Evolutionary conservation across 2,888 invertebrate genomes (phyloP), one percentile per base, ranked within the genome.

Genomic region (Meiosimyza decipiens): DNA sequence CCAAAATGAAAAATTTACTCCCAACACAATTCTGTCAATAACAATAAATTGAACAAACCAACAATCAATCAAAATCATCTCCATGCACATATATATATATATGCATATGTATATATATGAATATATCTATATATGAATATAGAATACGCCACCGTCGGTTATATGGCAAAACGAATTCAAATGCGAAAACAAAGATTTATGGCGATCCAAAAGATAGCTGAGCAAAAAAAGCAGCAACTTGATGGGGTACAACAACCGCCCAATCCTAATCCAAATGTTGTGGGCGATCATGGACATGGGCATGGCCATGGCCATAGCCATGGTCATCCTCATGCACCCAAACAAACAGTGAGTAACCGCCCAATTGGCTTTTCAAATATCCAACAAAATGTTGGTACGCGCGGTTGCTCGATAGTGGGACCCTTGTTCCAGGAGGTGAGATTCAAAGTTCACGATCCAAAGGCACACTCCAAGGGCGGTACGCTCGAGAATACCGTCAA

Each of bases 81-180:
- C 70, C 50, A 72, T 59, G 63, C 54, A 74, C 63, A 55, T 67
- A 57, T 51, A 64, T 64, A 54, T 50, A 65, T 63, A 57, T 47
- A 63, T 63, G 47, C 62, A 63, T 63, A 70, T 69, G 51, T 65
- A 60, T 47, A 52, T 62, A 49, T 40, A 63, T 54, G 40, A 40
- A 47, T 54, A 47, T 60, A 55, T 54, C 52, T 63, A 70, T 63
- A 70, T 63, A 70, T 40, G 63, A 70, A 70, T 80, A 79, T 91
- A 96, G 98, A 98, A 90, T 98, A 98, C 89, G 98, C 98, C 79
- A 95, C 97, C 79, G 98, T 98, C 82, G 97, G 97, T 80, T 98
- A 98, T 89, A 95, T 98, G 94, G 97, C 96, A 80, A 98, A 97
- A 90, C 91, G 97, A 88, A 95, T 97, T 89, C 96, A 96, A 88